Percentiles rank a stretch among this genome's conserved stretches.
Conservation (phyloP, 2,113 vertebrate species). For the Scortum barcoo region DNA sequence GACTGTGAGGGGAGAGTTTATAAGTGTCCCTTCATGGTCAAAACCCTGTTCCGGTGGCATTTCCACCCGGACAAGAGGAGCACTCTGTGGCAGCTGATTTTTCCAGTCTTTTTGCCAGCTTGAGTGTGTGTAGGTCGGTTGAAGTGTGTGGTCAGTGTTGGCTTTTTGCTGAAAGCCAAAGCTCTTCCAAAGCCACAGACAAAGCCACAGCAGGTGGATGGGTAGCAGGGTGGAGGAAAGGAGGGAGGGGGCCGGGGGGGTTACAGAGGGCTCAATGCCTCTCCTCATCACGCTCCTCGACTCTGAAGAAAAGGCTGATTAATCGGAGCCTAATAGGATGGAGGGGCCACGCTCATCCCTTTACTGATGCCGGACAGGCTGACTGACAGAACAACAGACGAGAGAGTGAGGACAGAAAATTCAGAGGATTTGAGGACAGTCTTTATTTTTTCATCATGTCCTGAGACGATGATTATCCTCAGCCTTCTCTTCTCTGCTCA, state of each 20-base stretch:
- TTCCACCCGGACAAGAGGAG: slow-evolving; percentile 59
- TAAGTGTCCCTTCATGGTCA: slow-evolving; percentile 54
- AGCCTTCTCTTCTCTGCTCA: background rate
- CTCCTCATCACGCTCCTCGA: slow-evolving; percentile 69
- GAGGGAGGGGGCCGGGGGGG: slow-evolving; percentile 7
- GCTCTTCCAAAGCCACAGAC: slow-evolving; percentile 77
- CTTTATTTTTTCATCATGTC: background rate
- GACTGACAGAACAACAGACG: slow-evolving; percentile 9
- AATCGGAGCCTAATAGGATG: slow-evolving; percentile 78
- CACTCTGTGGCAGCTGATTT: slow-evolving; percentile 56
- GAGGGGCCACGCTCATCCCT: slow-evolving; percentile 64
- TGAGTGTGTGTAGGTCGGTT: slow-evolving; percentile 54
- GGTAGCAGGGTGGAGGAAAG: slow-evolving; percentile 56
- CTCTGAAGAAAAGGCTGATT: slow-evolving; percentile 77
- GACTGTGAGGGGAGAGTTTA: slow-evolving; percentile 48
- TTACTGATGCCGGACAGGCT: slow-evolving; percentile 32
- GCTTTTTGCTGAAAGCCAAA: slow-evolving; percentile 74
- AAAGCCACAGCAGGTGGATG: slow-evolving; percentile 83
- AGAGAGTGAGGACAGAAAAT: slow-evolving; percentile 7
- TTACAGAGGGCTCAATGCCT: slow-evolving; percentile 70
- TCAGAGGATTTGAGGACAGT: background rate
- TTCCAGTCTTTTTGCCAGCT: slow-evolving; percentile 65
- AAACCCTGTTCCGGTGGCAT: slow-evolving; percentile 57
- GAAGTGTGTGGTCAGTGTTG: slow-evolving; percentile 72
- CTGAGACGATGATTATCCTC: background rate